phyloP scores from a whole-genome alignment of 1,140 invertebrate genomes.

The Adoxophyes honmai region DNA sequence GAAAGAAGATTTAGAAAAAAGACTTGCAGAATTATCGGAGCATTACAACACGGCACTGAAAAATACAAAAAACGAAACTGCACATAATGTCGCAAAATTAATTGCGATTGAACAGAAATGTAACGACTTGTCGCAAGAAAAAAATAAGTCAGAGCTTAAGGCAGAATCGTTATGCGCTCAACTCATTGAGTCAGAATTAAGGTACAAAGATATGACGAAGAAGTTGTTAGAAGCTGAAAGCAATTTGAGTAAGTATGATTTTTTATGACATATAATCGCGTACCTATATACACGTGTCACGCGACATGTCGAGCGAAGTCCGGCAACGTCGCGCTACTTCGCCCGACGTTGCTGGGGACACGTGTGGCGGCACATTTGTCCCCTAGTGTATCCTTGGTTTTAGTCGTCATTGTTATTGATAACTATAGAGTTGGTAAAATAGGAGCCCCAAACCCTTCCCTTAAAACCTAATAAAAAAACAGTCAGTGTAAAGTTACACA shows the following conservation, averaged over 20 bases:
- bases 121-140: constrained; percentile 40
- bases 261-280: no score
- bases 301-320: no score
- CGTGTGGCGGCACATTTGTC: no score
- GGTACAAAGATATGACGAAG: constrained; percentile 34
- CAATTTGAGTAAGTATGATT: constrained; percentile 26
- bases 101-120: constrained; percentile 55
- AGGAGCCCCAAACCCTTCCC: no score
- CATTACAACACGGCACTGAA: constrained; percentile 49
- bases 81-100: constrained; percentile 36
- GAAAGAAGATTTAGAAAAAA: constrained; percentile 56
- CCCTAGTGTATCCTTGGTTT: no score
- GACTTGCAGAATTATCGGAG: constrained; percentile 39
- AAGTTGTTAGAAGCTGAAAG: constrained; percentile 36
- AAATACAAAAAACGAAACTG: constrained; percentile 47
- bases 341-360: no score
- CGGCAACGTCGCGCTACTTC: no score
- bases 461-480: background rate
- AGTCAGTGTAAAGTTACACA: no score
- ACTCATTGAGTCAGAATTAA: constrained; percentile 41
- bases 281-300: no score
- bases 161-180: constrained; percentile 37
- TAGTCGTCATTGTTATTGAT: no score
- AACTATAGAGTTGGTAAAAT: no score
- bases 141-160: constrained; percentile 37